These are phyloP conservation scores for Morone saxatilis DNA, from an alignment of 2,113 vertebrate genomes.

Conservation along the genomic window DNA sequence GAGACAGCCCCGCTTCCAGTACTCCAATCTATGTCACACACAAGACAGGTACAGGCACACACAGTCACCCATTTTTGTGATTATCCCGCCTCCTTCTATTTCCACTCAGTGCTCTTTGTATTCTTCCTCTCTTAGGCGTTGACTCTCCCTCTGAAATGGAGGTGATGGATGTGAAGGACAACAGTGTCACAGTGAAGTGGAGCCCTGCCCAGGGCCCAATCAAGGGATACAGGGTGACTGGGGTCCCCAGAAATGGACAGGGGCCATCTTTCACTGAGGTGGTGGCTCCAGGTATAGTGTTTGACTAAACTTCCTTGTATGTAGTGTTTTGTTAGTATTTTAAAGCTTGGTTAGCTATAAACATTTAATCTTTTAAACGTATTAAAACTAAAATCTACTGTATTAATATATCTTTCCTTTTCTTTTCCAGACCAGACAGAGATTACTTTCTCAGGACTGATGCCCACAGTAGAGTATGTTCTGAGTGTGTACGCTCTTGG, in stretches of 20 bases:
- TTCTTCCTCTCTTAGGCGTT: constrained; percentile 83
- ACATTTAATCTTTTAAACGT: neutral
- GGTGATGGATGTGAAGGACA: constrained; percentile 91
- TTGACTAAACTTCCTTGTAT: neutral
- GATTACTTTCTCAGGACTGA: constrained; percentile 93
- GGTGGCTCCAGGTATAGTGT: constrained; percentile 88
- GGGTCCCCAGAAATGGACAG: constrained; percentile 88
- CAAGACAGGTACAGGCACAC: constrained; percentile 87
- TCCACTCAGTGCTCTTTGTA: neutral
- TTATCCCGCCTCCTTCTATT: neutral
- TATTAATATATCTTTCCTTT: constrained; percentile 2
- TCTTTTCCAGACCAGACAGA: constrained; percentile 90
- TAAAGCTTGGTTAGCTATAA: neutral
- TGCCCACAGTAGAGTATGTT: constrained; percentile 92
- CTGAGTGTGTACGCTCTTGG: constrained; percentile 92
- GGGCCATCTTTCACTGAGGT: constrained; percentile 88
- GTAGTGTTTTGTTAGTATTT: neutral
- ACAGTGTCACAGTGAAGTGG: constrained; percentile 94
- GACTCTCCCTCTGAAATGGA: constrained; percentile 93
- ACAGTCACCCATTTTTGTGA: neutral
- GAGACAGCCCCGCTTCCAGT: constrained; percentile 97
- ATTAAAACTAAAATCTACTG: neutral
- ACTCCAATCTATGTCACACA: constrained; percentile 92
- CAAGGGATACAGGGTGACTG: constrained; percentile 93
- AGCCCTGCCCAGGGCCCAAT: constrained; percentile 91